Conservation (phyloP, 2,797 vertebrate species). For the Acrossocheilus wenchowensis region DNA sequence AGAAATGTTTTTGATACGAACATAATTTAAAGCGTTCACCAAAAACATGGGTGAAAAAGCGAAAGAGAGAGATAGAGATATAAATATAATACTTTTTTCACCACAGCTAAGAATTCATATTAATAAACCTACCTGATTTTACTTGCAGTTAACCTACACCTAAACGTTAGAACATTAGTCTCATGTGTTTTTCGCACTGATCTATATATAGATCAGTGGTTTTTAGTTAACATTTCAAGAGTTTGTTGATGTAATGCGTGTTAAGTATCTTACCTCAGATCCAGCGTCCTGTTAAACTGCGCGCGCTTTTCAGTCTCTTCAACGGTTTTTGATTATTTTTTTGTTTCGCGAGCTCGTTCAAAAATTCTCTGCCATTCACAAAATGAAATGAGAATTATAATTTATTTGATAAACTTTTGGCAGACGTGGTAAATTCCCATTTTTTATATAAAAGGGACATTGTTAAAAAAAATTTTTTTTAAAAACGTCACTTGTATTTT, state of each 20-base stretch:
- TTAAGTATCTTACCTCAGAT: background rate
- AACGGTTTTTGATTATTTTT: background rate
- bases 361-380: background rate
- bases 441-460: background rate
- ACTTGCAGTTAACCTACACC: background rate
- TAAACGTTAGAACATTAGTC: background rate
- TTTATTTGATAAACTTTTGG: background rate
- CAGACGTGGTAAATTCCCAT: background rate
- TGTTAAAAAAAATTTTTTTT: too few species aligned
- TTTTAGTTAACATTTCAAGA: background rate
- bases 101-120: background rate
- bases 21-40: background rate
- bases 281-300: background rate
- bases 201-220: too few species aligned
- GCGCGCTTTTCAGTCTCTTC: background rate
- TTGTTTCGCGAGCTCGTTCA: background rate
- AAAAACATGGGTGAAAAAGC: background rate
- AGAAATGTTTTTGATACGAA: background rate
- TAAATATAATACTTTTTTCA: background rate
- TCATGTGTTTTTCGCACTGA: background rate
- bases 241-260: background rate
- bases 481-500: background rate
- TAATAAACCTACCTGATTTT: background rate
- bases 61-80: background rate
- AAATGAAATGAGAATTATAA: background rate